Base-by-base conservation (phyloP, 1,140 invertebrate species). In the Temnothorax longispinosus region DNA sequence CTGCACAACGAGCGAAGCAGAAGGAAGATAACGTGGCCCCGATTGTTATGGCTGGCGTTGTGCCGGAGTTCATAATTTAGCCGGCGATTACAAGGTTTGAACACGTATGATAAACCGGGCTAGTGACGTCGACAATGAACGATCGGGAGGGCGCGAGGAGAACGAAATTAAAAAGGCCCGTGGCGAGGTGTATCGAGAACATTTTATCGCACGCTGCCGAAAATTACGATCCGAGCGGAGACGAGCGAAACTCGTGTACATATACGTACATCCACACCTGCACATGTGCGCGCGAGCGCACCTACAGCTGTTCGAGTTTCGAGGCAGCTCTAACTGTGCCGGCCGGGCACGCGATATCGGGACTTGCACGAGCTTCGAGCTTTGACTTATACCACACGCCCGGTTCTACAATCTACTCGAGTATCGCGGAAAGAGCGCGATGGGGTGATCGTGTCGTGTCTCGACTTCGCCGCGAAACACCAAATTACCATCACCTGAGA, bases 311-410 rank as follows among this genome's bases (percentile, higher is more conserved):
- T 35, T 81, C 81, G 81, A 87, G 87, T 62, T 88, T 87, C 58
- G 38, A 67, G 21, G 21, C 21, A 32, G 27, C 27, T 27, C 41
- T 58, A 77, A 85, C 87, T 71, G 58, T 80, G 58, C 27, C 58
- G 54, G n/a, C 3, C 44, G 50, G 65, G 69, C 86, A 85, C 88
- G 88, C 88, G 85, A 88, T 88, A 88, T 75, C 64, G 64, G 5
- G 47, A 21, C 50, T 47, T 50, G 78, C 72, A 71, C 78, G 80
- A 84, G 80, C 80, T 54, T 80, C 64, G 50, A 54, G 64, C 35
- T 60, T 74, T 54, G 80, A 84, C 80, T 75, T 62, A 38, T 47
- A 7, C 18, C 13, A 2, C 44, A 38, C 62, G 47, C 52, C 35
- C 38, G 38, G 15, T 47, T 13, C 50, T 44, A 47, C 27, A 74